Conservation (phyloP, 2,113 vertebrate species). For the Brachirus orientalis region DNA sequence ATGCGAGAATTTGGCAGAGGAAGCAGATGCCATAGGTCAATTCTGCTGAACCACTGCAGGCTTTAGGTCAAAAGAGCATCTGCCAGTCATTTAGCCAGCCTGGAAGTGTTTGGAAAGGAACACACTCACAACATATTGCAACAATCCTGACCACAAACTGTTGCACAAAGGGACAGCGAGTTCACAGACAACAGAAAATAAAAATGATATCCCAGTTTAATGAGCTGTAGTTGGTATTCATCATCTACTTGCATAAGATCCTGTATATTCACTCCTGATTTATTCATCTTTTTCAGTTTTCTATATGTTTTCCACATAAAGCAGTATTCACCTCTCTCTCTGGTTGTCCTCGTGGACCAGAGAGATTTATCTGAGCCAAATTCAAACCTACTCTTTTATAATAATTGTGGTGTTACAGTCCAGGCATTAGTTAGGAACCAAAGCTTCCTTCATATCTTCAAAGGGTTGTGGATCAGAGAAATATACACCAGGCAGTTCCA, state of each 20-base stretch:
- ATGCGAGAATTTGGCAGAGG: conserved; percentile 47
- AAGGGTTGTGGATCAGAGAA: conserved; percentile 49
- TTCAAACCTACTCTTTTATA: conserved; percentile 27
- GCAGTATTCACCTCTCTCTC: neutral
- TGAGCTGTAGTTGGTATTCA: conserved; percentile 1
- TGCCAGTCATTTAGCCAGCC: conserved; percentile 66
- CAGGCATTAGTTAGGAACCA: conserved; percentile 27
- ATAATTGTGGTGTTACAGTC: conserved; percentile 45
- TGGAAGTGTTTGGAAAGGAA: conserved; percentile 55
- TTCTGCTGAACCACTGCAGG: conserved; percentile 37
- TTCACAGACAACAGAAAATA: conserved; percentile 33
- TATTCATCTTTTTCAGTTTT: conserved; percentile 20
- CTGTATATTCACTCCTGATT: conserved; percentile 15
- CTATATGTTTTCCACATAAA: conserved; percentile 10
- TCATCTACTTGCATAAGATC: conserved; percentile 12
- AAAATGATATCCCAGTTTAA: conserved; percentile 22
- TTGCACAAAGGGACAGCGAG: conserved; percentile 33
- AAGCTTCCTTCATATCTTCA: conserved; percentile 57
- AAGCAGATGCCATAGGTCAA: conserved; percentile 62
- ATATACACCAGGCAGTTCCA: conserved; percentile 36
- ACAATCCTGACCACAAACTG: conserved; percentile 43
- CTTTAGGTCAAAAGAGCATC: conserved; percentile 71
- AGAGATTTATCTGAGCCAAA: conserved; percentile 30
- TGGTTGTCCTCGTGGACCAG: conserved; percentile 8
- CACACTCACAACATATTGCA: conserved; percentile 48